Evolutionary conservation across 2,888 invertebrate genomes (phyloP), one percentile per base, ranked within the genome.

Genomic region (Lasioglossum zephyrum): DNA sequence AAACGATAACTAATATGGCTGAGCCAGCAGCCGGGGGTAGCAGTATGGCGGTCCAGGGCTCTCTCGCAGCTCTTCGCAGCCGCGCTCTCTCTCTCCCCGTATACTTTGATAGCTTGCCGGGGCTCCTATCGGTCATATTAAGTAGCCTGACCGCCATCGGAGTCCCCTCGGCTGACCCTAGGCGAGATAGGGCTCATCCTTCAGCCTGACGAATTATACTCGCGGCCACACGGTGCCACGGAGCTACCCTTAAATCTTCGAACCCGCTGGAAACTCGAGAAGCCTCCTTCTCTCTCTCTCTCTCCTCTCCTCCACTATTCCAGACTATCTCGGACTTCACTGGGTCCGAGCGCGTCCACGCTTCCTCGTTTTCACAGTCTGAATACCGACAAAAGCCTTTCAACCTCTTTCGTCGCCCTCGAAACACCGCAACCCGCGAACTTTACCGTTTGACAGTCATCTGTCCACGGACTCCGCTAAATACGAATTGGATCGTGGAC

Each of bases 61-160:
- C 31, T 63, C 22, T 63, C 63, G 31, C 31, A 31, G 31, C 80
- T 82, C 72, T 77, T 77, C 84, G 85, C 53, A 53, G 2, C 53
- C 53, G 53, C n/a, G 22, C 22, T 53, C 53, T 53, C 53, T 53
- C 22, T n/a, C 53, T n/a, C 53, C 53, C 22, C 53, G 84, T 91
- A 92, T 89, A 91, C 91, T 92, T 93, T 91, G 93, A 92, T 91
- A 88, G 93, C 88, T 91, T 88, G 87, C 90, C 87, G 91, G 90
- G 80, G 91, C 92, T 88, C 87, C 92, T 91, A 92, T 92, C 92
- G 92, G 92, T 91, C 93, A 93, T 93, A 94, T 93, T 92, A 92
- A 93, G 92, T 92, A 92, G 92, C 92, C 91, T 87, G 88, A 88
- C 89, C 89, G 89, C 88, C 89, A 87, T 88, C 84, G 84, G 79